Evolutionary conservation across 2,888 invertebrate species (phyloP), one percentile per base, ranked within the genome.

Genomic region (Linyphia triangularis): DNA sequence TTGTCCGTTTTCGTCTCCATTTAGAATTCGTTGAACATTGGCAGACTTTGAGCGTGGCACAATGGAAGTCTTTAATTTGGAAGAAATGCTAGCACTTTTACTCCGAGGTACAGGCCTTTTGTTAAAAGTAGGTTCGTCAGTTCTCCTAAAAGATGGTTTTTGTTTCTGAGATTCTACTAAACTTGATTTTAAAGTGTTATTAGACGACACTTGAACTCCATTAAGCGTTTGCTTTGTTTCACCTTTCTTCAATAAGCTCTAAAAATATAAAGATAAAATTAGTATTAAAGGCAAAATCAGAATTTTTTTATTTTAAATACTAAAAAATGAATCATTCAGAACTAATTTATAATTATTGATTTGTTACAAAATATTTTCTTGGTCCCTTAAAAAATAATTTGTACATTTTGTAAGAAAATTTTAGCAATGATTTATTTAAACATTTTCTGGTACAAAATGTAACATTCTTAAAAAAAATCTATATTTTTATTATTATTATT

Each of bases 31-130:
- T 6, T 16, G 22, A 13, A 30, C 26, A 75, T 65, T 67, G 28
- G 57, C 73, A 67, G 84, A 84, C 30, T 84, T 84, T 67, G 84
- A 84, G 3, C 73, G 73, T 51, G 75, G 65, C 4, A 75, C 75
- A 1, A 30, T 37, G 13, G 51, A 4, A 16, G 67, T n/a, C 57
- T 84, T 75, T 75, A 37, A n/a, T 10, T 65, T 24, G 6, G 73
- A 7, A 13, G 75, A 75, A 33, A 26, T 26, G 13, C 40, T 26
- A 33, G 75, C 33, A 70, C 84, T 84, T 57, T 84, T 84, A 16
- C 84, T 75, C 24, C 67, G 84, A 33, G 73, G 40, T 51, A 75
- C 13, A 22, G n/a, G 24, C 28, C 28, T 73, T 43, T 73, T 26
- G 43, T 51, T 9, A 19, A 10, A 19, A 9, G 7, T 63, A 3